phyloP scores from a whole-genome alignment of 2,797 vertebrate genomes.

The Dicrostonyx torquatus region DNA sequence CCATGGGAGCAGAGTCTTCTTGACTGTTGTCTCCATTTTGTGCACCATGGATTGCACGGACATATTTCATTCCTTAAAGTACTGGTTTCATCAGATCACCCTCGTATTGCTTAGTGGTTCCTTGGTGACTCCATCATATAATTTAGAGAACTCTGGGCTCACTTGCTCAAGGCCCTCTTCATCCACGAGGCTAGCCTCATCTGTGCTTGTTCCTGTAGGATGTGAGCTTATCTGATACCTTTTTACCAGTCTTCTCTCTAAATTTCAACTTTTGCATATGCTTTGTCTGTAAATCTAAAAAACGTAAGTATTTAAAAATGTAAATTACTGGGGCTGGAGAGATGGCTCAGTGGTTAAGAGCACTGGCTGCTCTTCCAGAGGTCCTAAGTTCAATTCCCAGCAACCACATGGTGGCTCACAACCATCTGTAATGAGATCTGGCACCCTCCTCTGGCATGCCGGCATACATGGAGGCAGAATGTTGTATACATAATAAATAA shows the following conservation, averaged over 20 bases:
- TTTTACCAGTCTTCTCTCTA: neutral
- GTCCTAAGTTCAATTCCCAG: no score
- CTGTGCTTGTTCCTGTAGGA: neutral
- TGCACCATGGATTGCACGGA: neutral
- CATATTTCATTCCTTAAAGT: neutral
- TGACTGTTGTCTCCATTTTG: neutral
- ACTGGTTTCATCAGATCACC: neutral
- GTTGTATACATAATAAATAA: no score
- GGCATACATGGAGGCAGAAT: no score
- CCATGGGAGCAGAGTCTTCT: neutral
- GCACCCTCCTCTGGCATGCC: no score
- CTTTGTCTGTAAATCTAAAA: neutral
- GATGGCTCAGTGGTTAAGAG: no score
- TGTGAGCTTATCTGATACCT: neutral
- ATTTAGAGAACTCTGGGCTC: neutral
- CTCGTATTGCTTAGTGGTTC: neutral
- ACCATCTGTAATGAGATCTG: no score
- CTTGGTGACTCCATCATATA: neutral
- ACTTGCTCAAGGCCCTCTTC: neutral
- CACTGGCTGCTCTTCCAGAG: no score
- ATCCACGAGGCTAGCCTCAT: neutral
- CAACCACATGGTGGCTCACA: no score
- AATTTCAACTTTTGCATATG: neutral
- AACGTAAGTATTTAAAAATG: neutral
- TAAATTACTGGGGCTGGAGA: no score